phyloP scores from a whole-genome alignment of 2,113 vertebrate genomes.

The Sphyrna mokarran region DNA sequence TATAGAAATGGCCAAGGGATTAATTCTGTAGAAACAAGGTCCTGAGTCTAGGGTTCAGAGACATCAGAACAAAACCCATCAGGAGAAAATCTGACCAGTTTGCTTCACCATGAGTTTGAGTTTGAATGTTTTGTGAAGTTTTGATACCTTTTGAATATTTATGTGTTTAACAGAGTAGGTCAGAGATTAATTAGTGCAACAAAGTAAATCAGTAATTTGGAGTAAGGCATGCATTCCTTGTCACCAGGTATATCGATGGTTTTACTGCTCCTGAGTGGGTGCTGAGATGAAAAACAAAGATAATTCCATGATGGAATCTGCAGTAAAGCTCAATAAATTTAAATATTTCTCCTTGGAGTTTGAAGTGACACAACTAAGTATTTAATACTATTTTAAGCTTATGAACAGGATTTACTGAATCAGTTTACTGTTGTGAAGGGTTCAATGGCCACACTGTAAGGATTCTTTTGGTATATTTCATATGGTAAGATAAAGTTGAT shows the following conservation, averaged over 20 bases:
- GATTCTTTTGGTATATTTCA: too few relatives aligned
- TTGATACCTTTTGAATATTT: too few relatives aligned
- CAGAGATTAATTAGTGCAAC: too few relatives aligned
- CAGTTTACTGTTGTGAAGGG: neutral
- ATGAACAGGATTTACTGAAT: neutral
- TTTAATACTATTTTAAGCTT: neutral
- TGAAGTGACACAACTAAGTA: neutral
- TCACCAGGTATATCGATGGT: neutral
- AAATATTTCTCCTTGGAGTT: neutral
- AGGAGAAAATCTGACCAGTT: too few relatives aligned
- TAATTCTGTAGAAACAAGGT: too few relatives aligned
- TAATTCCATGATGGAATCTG: neutral
- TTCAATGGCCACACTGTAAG: neutral
- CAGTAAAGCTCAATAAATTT: neutral
- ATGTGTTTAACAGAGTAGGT: too few relatives aligned
- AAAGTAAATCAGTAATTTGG: neutral
- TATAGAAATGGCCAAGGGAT: too few relatives aligned
- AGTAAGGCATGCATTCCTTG: neutral
- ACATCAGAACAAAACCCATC: too few relatives aligned
- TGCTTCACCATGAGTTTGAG: too few relatives aligned
- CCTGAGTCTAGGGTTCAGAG: too few relatives aligned
- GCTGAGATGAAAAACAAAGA: neutral
- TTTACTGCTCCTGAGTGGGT: neutral
- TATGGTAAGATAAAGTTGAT: neutral
- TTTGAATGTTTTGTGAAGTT: too few relatives aligned